Evolutionary conservation across 2,113 vertebrate species (phyloP), one percentile per base, ranked within the genome.

Genomic region (Heterocephalus glaber): DNA sequence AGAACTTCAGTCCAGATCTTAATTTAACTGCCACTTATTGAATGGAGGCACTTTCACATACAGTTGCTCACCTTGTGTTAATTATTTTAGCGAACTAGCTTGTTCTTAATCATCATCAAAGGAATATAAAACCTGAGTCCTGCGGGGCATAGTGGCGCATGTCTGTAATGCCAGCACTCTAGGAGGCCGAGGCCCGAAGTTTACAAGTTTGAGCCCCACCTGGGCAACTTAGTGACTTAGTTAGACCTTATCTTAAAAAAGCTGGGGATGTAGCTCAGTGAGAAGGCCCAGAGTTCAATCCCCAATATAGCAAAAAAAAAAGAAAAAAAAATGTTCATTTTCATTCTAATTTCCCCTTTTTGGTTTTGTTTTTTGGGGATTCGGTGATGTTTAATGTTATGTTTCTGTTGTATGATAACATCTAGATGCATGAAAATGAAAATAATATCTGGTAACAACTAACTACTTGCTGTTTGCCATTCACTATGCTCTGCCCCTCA

Each of bases 1-100:
- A 77, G 41, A 38, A 47, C 58, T 90, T 83, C 65, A 84, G n/a
- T 63, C 86, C 77, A 63, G 87, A 68, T 81, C 77, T 60, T 72
- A 96, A 66, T 94, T 80, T 60, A 79, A 30, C 24, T 70, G 70
- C 28, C 63, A 60, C 56, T 82, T 96, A 60, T 9, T 58, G 35
- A 81, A 60, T 60, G 30, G 30, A n/a, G 38, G 24, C 9, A 1
- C n/a, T 86, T 83, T 72, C 30, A 44, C 33, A 76, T 35, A 84
- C 14, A 52, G 19, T 60, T 74, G 47, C 49, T 90, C 38, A 44
- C 13, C 38, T 79, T 41, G 58, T 81, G 28, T 61, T 84, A 81
- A 60, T 70, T 41, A 5, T 81, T 52, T 80, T 52, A 38, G 49
- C 41, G 38, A 94, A 65, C 56, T 33, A 86, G 41, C 56, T 90